Conservation (phyloP, 2,888 invertebrate genomes). For the Euzophera pinguis region DNA sequence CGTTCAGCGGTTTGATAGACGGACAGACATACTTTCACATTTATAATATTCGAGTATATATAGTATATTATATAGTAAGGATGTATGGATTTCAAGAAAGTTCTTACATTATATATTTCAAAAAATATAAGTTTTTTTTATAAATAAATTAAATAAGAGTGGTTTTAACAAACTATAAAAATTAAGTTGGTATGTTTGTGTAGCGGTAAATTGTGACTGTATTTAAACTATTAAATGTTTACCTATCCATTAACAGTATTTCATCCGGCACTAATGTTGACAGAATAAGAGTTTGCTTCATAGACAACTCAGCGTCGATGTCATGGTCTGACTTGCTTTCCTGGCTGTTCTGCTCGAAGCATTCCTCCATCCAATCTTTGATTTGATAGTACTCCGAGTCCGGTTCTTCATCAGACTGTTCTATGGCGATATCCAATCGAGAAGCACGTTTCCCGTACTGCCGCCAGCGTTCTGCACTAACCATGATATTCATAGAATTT, state of each 20-base stretch:
- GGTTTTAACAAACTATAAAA: too few species aligned
- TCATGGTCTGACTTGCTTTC: constrained; percentile 56
- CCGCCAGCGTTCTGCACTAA: constrained; percentile 56
- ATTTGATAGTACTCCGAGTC: constrained; percentile 44
- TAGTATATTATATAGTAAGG: too few species aligned
- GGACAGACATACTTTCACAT: too few species aligned
- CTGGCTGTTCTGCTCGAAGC: constrained; percentile 49
- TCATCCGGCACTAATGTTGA: constrained; percentile 80
- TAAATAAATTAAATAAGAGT: too few species aligned
- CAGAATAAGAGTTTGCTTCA: constrained; percentile 70
- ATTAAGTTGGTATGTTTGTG: too few species aligned
- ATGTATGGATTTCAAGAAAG: too few species aligned
- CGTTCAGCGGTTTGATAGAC: too few species aligned
- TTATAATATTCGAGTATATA: too few species aligned
- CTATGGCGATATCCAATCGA: constrained; percentile 30
- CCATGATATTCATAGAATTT: constrained; percentile 47
- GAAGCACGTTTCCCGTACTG: constrained; percentile 43
- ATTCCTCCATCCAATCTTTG: constrained; percentile 60
- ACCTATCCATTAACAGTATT: constrained; percentile 67
- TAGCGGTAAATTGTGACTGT: too few species aligned
- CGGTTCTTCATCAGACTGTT: constrained; percentile 46
- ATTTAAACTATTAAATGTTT: constrained; percentile 23
- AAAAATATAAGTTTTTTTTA: too few species aligned
- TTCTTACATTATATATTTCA: too few species aligned
- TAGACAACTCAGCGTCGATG: constrained; percentile 63